Evolutionary conservation across 2,797 vertebrate genomes (phyloP).

Genomic region (Hemitrygon akajei): DNA sequence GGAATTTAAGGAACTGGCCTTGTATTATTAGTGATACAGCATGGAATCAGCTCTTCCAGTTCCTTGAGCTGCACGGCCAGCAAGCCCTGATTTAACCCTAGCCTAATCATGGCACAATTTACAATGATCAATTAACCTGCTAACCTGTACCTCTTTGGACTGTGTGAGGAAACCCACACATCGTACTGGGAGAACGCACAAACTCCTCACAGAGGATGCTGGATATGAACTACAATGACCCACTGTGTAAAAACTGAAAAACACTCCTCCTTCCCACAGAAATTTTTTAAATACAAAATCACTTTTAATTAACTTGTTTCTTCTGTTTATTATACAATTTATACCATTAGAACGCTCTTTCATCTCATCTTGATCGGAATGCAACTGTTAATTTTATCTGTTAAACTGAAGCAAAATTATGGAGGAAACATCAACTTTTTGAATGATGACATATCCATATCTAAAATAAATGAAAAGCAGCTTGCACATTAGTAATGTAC

Average conservation of each 20-base stretch:
- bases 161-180: too few species aligned
- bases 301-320: neutral
- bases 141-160: too few species aligned
- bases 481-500: neutral
- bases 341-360: neutral
- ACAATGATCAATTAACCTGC: too few species aligned
- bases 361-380: neutral
- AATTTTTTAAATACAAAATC: neutral
- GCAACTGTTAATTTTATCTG: neutral
- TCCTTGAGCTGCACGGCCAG: too few species aligned
- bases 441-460: neutral
- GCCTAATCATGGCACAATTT: too few species aligned
- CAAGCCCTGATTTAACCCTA: too few species aligned
- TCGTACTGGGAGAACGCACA: too few species aligned
- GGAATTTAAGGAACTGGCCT: neutral
- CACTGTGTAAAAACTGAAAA: neutral
- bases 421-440: neutral
- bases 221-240: too few species aligned
- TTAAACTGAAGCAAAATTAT: neutral
- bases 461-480: neutral
- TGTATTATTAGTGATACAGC: too few species aligned
- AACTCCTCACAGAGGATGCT: too few species aligned
- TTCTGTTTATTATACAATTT: neutral
- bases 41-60: too few species aligned
- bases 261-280: too few species aligned